Evolutionary conservation across 2,113 vertebrate species (phyloP).

Genomic region (human): GRCh38 chr6:130114001-130114500

Average conservation of each 20-base stretch:
- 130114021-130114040: background rate
- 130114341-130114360: background rate
- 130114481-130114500: background rate
- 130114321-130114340: background rate
- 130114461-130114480: background rate
- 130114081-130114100: background rate
- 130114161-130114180: background rate
- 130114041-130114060: background rate
- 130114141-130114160: background rate
- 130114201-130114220: background rate
- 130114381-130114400: background rate
- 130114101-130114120: background rate
- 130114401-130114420: background rate
- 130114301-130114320: background rate
- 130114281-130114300: background rate
- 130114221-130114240: background rate
- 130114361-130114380: background rate
- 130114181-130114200: background rate
- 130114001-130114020: background rate
- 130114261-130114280: background rate
- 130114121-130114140: background rate
- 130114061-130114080: background rate
- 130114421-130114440: accelerated
- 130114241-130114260: background rate
- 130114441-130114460: background rate